phyloP scores from a whole-genome alignment of 2,113 vertebrate species.

The Chamaetylas fuelleborni region DNA sequence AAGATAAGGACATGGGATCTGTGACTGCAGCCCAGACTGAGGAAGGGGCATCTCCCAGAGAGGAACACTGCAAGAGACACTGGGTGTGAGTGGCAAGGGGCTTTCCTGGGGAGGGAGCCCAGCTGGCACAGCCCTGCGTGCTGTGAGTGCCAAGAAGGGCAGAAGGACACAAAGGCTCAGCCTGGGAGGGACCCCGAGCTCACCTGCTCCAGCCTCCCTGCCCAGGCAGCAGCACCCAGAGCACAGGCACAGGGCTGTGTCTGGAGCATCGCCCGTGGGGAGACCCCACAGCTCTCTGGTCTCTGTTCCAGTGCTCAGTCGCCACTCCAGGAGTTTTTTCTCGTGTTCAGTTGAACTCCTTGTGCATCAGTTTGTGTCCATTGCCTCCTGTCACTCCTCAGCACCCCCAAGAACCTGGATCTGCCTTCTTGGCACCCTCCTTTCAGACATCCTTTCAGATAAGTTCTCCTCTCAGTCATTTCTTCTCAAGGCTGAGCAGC shows the following conservation, averaged over 20 bases:
- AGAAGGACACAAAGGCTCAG: background rate
- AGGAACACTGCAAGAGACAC: rapidly evolving
- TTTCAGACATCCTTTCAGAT: background rate
- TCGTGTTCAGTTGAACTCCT: background rate
- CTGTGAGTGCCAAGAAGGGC: background rate
- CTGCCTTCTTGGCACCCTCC: background rate
- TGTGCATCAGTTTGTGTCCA: background rate
- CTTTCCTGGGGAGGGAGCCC: background rate
- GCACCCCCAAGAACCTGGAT: background rate
- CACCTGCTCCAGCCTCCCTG: background rate
- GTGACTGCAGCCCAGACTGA: background rate
- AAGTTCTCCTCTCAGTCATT: background rate
- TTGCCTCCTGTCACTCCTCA: background rate
- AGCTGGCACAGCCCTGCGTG: background rate
- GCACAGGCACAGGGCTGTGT: background rate
- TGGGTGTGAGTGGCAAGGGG: rapidly evolving
- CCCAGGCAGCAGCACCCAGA: background rate
- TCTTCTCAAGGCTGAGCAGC: background rate
- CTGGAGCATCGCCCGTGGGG: background rate
- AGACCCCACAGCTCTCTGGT: background rate
- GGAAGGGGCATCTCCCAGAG: background rate
- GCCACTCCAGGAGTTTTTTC: background rate
- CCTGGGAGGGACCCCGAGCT: background rate
- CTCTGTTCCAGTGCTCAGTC: background rate
- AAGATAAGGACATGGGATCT: slow-evolving; percentile 6